phyloP scores from a whole-genome alignment of 2,797 vertebrate genomes.

The Pangasius sanitwongsei region DNA sequence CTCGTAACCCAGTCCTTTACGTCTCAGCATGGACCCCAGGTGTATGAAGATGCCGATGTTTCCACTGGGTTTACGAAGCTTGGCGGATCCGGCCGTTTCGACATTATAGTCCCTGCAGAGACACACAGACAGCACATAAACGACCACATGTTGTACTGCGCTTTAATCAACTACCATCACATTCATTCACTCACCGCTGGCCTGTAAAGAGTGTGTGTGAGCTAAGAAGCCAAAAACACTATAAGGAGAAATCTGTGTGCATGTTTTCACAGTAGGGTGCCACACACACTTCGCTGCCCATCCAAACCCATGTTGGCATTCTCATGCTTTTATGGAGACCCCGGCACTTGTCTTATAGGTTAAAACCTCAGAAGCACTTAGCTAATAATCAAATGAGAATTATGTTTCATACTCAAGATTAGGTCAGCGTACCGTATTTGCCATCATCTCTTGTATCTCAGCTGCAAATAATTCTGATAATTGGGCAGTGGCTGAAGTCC shows the following conservation, averaged over 20 bases:
- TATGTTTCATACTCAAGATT: constrained; percentile 70
- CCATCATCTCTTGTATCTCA: constrained; percentile 62
- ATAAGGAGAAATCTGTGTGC: constrained; percentile 33
- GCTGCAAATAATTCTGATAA: constrained; percentile 75
- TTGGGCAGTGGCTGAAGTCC: constrained; percentile 67
- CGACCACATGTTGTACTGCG: constrained; percentile 73
- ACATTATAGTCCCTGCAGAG: constrained; percentile 74
- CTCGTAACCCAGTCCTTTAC: constrained; percentile 59
- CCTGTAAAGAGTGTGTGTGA: constrained; percentile 27
- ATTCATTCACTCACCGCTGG: constrained; percentile 51
- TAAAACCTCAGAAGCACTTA: constrained; percentile 58
- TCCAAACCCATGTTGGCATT: constrained; percentile 27
- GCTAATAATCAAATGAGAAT: constrained; percentile 68
- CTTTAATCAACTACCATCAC: constrained; percentile 67
- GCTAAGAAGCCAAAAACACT: constrained; percentile 56
- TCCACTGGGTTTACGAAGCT: constrained; percentile 74
- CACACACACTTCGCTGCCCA: constrained; percentile 14
- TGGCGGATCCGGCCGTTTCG: constrained; percentile 76
- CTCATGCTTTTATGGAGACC: constrained; percentile 56
- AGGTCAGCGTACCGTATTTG: constrained; percentile 54
- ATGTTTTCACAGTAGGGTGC: constrained; percentile 34
- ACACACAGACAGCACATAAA: constrained; percentile 74
- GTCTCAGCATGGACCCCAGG: constrained; percentile 72
- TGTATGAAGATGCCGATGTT: constrained; percentile 73
- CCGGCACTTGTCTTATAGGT: constrained; percentile 47